Conservation (phyloP, 2,113 vertebrate species). For the Psilopogon haemacephalus region DNA sequence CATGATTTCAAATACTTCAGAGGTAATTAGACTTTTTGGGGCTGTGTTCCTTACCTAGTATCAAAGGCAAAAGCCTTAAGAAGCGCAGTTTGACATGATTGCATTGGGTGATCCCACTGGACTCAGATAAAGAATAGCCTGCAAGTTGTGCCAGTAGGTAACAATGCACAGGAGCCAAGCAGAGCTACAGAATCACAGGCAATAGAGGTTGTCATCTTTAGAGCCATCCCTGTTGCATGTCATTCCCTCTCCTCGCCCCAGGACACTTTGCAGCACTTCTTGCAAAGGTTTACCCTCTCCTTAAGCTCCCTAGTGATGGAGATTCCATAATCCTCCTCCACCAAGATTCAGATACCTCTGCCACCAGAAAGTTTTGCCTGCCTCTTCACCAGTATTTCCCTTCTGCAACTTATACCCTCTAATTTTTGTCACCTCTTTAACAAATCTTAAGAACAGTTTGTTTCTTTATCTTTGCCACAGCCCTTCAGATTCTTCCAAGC, state of each 20-base stretch:
- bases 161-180: not conserved
- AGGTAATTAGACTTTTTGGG: not conserved
- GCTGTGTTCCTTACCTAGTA: not conserved
- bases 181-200: not conserved
- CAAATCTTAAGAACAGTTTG: not conserved
- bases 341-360: not conserved
- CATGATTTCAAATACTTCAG: not conserved
- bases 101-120: not conserved
- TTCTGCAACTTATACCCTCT: not conserved
- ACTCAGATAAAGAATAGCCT: not conserved
- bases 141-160: not conserved
- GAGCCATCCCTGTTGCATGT: not conserved
- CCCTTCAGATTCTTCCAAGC: not conserved
- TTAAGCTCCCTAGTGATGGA: not conserved
- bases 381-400: not conserved
- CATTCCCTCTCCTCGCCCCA: not conserved
- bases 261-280: not conserved
- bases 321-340: not conserved
- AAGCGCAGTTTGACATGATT: not conserved
- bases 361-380: not conserved
- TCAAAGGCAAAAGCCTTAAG: not conserved
- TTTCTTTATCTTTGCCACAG: not conserved
- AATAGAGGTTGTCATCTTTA: not conserved
- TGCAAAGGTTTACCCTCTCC: not conserved
- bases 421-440: not conserved